These are phyloP conservation scores for Xylota segnis DNA, from an alignment of 2,888 invertebrate species.

Conservation along the genomic window DNA sequence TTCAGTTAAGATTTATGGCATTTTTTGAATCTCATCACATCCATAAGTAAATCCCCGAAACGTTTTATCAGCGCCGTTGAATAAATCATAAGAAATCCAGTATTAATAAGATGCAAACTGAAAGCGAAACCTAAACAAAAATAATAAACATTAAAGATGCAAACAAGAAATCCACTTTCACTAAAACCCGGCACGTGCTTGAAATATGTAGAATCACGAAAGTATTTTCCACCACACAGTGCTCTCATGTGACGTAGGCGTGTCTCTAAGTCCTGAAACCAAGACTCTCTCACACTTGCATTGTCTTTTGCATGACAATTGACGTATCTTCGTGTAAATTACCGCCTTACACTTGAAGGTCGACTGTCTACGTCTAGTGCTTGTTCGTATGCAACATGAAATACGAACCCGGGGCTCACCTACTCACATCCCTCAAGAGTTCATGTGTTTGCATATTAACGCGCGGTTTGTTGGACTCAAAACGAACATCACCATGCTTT, in stretches of 20 bases:
- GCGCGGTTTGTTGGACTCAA: not conserved
- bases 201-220: conserved; percentile 1
- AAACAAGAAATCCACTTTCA: conserved; percentile 43
- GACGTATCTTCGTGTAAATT: conserved; percentile 14
- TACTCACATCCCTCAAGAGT: conserved; percentile 7
- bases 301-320: conserved; percentile 1
- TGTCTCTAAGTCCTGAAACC: conserved; percentile 17
- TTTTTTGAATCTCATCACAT: not conserved
- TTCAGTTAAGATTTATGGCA: too few relatives aligned
- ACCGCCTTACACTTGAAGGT: conserved; percentile 14
- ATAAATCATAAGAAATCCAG: conserved; percentile 10
- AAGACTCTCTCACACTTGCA: not conserved
- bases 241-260: not conserved
- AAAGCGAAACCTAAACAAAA: conserved; percentile 42
- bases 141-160: not conserved
- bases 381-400: not conserved
- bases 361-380: not conserved
- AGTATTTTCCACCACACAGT: not conserved
- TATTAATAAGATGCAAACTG: conserved; percentile 18
- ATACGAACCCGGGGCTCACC: not conserved
- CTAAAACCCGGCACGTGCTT: conserved; percentile 28
- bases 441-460: conserved; percentile 21
- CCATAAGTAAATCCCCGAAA: not conserved
- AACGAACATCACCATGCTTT: conserved; percentile 24
- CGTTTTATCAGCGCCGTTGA: not conserved